These are phyloP conservation scores for Microchirus variegatus DNA, from an alignment of 2,797 vertebrate species.

Conservation along the genomic window DNA sequence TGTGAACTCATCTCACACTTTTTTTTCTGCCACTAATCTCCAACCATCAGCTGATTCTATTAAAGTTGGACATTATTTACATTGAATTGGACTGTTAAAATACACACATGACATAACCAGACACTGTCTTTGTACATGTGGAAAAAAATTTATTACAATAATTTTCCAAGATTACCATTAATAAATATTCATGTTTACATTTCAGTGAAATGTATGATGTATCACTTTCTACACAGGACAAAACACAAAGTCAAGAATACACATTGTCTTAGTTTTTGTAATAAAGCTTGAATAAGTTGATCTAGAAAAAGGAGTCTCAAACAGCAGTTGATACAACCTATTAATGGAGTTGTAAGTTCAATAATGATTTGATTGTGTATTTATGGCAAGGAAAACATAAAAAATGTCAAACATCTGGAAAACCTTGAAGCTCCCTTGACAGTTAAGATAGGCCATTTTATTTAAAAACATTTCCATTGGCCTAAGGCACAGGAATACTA, in stretches of 20 bases:
- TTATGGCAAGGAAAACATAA: slow-evolving; percentile 71
- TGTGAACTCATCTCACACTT: background rate
- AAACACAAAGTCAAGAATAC: slow-evolving; percentile 82
- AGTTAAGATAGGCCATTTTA: slow-evolving; percentile 80
- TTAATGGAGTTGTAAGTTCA: slow-evolving; percentile 75
- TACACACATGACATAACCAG: background rate
- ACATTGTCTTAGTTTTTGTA: slow-evolving; percentile 79
- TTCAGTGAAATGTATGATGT: slow-evolving; percentile 83
- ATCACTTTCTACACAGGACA: slow-evolving; percentile 83
- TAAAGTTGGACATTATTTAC: too few relatives aligned
- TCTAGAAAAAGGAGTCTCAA: slow-evolving; percentile 82
- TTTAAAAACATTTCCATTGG: slow-evolving; percentile 83
- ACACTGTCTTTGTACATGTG: slow-evolving; percentile 56
- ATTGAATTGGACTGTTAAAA: background rate
- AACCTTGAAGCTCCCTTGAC: slow-evolving; percentile 76
- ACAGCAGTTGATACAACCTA: slow-evolving; percentile 84
- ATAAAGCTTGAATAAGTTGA: slow-evolving; percentile 81
- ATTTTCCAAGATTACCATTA: slow-evolving; percentile 80
- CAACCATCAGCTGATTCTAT: too few relatives aligned
- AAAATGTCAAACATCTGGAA: slow-evolving; percentile 64
- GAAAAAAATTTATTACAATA: slow-evolving; percentile 75
- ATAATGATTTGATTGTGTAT: slow-evolving; percentile 72
- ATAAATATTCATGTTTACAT: slow-evolving; percentile 86
- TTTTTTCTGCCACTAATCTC: background rate
- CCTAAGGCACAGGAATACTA: slow-evolving; percentile 86